A percentile compares a stretch with the other conserved stretches of the same genome.
Conservation (phyloP, 2,113 vertebrate species). For the Nestor notabilis region DNA sequence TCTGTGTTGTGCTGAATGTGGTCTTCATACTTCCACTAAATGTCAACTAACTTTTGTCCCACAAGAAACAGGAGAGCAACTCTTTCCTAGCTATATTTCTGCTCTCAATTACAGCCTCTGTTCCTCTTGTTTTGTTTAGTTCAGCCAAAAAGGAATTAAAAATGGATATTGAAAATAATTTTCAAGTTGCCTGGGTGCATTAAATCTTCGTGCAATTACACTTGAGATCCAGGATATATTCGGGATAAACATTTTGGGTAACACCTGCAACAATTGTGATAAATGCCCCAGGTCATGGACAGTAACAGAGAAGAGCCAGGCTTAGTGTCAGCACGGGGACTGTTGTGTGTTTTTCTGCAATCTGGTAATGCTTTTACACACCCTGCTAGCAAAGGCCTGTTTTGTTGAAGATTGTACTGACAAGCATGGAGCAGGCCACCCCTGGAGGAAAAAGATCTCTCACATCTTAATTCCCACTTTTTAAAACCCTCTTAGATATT, state of each 20-base stretch:
- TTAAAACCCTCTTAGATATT: not conserved
- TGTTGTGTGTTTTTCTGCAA: not conserved
- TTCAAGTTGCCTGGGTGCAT: not conserved
- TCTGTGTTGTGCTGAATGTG: rapidly evolving
- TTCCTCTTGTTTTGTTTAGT: not conserved
- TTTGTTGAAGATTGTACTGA: not conserved
- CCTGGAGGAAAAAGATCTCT: not conserved
- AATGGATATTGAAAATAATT: not conserved
- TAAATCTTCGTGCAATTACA: not conserved
- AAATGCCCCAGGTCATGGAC: not conserved
- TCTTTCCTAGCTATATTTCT: not conserved
- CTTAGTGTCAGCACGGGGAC: too few relatives aligned
- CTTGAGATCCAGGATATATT: not conserved
- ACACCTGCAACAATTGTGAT: not conserved
- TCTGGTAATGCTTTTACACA: not conserved
- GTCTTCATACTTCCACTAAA: not conserved
- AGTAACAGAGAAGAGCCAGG: not conserved
- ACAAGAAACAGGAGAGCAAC: not conserved
- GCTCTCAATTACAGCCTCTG: not conserved
- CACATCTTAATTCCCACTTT: not conserved
- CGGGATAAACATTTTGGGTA: not conserved
- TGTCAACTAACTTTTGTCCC: rapidly evolving
- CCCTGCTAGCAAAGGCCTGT: not conserved
- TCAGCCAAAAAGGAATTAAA: not conserved
- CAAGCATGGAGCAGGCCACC: not conserved